These are phyloP conservation scores for Uropetala carovei DNA, from an alignment of 2,888 invertebrate species.

Conservation along the genomic window DNA sequence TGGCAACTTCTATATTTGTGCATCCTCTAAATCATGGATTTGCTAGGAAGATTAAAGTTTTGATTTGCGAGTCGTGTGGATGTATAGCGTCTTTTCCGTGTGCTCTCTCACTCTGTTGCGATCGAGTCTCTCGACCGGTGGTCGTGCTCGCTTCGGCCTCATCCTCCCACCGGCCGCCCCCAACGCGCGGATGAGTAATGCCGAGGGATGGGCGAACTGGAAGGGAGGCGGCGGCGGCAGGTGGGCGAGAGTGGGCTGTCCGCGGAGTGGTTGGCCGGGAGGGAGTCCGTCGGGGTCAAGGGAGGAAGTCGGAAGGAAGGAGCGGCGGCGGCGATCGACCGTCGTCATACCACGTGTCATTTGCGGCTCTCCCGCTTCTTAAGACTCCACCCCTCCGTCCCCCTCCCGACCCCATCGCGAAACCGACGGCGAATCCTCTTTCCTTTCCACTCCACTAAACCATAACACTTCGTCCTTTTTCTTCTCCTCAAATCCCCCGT, in stretches of 20 bases:
- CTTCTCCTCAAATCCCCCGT: neutral
- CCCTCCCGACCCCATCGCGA: neutral
- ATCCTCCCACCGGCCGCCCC: neutral
- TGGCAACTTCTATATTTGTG: neutral
- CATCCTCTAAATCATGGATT: neutral
- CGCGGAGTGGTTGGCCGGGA: neutral
- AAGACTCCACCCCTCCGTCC: neutral
- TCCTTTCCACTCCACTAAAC: too few relatives aligned
- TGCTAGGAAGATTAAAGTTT: too few relatives aligned
- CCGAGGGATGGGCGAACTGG: constrained; percentile 26
- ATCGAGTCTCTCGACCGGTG: neutral
- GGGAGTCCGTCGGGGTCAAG: constrained; percentile 19
- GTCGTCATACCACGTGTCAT: constrained; percentile 20
- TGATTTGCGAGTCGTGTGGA: neutral
- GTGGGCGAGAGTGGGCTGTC: neutral
- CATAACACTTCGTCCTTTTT: too few relatives aligned
- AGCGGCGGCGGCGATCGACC: neutral
- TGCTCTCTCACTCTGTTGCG: neutral
- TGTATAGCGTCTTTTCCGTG: neutral
- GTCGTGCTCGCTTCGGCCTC: too few relatives aligned
- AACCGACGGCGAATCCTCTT: neutral
- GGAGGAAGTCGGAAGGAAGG: neutral
- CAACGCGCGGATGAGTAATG: constrained; percentile 34
- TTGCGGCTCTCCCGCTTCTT: neutral
- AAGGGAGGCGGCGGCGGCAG: neutral